phyloP scores from a whole-genome alignment of 1,140 invertebrate genomes.

The Parasteatoda tepidariorum region DNA sequence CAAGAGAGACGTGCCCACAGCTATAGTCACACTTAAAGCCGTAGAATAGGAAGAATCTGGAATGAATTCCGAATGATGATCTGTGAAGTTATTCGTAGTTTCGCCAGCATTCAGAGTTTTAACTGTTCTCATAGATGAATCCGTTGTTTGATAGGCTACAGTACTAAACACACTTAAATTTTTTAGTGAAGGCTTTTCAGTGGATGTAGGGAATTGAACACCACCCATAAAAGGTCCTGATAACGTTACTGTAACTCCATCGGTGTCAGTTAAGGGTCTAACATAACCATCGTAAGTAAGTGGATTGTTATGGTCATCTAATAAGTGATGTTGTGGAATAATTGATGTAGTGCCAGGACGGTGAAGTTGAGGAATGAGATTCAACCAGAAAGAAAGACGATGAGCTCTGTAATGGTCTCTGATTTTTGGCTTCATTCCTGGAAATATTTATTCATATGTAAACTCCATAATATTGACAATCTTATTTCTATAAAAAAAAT shows the following conservation, averaged over 20 bases:
- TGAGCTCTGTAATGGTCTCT: conserved; percentile 95
- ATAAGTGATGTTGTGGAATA: conserved; percentile 84
- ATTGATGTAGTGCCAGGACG: conserved; percentile 78
- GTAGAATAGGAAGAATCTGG: conserved; percentile 85
- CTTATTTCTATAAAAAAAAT: no score
- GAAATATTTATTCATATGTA: no score
- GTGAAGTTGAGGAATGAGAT: conserved; percentile 88
- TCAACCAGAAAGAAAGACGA: conserved; percentile 93
- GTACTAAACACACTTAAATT: background rate
- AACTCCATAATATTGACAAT: no score
- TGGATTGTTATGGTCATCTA: conserved; percentile 75
- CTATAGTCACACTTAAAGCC: conserved; percentile 90
- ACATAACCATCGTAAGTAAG: conserved; percentile 70
- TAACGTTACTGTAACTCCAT: conserved; percentile 69
- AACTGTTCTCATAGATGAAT: background rate
- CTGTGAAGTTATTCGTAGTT: background rate
- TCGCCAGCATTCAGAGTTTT: background rate
- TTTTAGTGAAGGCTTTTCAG: background rate
- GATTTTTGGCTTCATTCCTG: conserved; percentile 86
- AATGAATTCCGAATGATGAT: background rate
- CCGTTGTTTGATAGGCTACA: background rate
- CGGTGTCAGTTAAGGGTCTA: conserved; percentile 71
- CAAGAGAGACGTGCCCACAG: conserved; percentile 88
- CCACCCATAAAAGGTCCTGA: conserved; percentile 1
- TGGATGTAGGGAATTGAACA: background rate